These are phyloP conservation scores for Falco punctatus DNA, from an alignment of 2,113 vertebrate genomes.

Conservation along the genomic window DNA sequence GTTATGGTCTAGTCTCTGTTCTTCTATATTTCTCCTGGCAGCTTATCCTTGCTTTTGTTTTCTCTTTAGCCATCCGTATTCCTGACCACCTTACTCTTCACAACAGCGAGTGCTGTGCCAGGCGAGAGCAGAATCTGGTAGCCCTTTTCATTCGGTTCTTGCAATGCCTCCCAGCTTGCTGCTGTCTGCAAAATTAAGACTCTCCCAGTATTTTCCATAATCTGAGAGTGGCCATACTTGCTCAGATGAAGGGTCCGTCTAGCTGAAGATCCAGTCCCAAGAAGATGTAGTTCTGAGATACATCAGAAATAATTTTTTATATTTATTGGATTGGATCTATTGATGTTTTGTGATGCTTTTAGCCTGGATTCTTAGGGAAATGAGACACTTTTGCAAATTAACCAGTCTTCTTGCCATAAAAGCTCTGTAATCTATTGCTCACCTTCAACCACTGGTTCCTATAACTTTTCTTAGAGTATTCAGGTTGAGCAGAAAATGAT, in stretches of 20 bases:
- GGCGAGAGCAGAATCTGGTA: neutral
- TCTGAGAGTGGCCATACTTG: no score
- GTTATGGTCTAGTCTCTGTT: neutral
- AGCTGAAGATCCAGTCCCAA: neutral
- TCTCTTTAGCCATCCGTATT: neutral
- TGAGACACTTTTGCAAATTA: neutral
- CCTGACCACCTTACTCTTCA: neutral
- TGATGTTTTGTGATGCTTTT: neutral
- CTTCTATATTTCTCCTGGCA: neutral
- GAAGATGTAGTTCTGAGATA: neutral
- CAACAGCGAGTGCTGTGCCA: neutral
- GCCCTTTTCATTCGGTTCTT: neutral
- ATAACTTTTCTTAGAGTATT: neutral
- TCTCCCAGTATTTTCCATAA: neutral
- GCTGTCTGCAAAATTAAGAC: neutral
- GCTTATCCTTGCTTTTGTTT: neutral
- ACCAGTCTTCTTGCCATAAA: fast-evolving
- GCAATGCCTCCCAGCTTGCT: neutral
- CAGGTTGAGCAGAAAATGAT: neutral
- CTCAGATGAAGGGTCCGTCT: neutral
- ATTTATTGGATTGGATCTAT: neutral
- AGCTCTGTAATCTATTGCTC: no score
- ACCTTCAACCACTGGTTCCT: neutral
- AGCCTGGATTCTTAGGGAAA: neutral
- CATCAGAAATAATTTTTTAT: neutral